These are phyloP conservation scores for Anolis sagrei DNA, from an alignment of 2,113 vertebrate species.

Conservation along the genomic window DNA sequence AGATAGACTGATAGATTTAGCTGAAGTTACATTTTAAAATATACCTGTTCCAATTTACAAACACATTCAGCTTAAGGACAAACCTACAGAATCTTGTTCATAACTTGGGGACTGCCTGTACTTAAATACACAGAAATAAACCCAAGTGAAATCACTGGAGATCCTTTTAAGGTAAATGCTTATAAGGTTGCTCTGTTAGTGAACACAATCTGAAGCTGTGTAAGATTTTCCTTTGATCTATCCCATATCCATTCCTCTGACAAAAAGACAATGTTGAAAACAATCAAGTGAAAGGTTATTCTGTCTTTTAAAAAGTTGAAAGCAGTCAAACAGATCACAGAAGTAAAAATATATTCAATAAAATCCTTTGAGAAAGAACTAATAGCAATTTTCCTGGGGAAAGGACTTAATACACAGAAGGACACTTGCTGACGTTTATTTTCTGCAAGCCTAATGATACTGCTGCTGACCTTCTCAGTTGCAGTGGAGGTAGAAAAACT, in stretches of 20 bases:
- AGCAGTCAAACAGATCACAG: background rate
- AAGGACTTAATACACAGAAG: background rate
- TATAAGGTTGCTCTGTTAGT: no score
- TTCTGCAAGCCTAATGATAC: constrained; percentile 8
- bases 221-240: background rate
- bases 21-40: no score
- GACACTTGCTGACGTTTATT: background rate
- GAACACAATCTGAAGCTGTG: no score
- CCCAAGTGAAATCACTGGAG: no score
- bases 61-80: no score
- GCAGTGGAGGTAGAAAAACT: constrained; percentile 2
- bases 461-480: background rate
- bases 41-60: no score
- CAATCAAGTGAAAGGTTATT: background rate
- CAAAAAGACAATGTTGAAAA: background rate
- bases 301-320: background rate
- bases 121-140: no score
- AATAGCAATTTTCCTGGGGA: no score
- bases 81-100: no score
- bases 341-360: background rate
- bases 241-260: background rate
- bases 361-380: background rate
- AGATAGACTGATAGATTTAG: no score
- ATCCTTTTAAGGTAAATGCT: no score
- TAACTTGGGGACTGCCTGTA: no score